A percentile compares a stretch with the other conserved stretches of the same genome.
Evolutionary conservation across 2,113 vertebrate genomes (phyloP).

Genomic region (Xiphophorus couchianus): DNA sequence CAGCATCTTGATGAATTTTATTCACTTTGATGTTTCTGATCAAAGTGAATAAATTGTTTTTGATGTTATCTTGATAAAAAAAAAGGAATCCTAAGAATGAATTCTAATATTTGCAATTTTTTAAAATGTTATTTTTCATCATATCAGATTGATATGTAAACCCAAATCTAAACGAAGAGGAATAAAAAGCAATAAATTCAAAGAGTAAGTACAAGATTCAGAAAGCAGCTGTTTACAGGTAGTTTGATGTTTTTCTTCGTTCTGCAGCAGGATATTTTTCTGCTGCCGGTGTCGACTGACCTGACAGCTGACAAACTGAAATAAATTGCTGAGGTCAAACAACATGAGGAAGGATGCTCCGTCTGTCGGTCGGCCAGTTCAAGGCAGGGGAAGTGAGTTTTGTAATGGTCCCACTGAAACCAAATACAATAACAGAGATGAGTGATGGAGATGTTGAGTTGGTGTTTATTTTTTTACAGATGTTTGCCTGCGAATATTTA

Average conservation of each 20-base stretch:
- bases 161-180: background rate
- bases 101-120: background rate
- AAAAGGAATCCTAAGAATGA: background rate
- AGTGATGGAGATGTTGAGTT: conserved; percentile 47
- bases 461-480: background rate
- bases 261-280: background rate
- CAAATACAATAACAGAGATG: conserved; percentile 44
- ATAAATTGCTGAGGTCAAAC: conserved; percentile 7
- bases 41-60: background rate
- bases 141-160: background rate
- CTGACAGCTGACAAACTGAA: conserved; percentile 11
- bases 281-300: conserved; percentile 36
- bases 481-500: conserved; percentile 3
- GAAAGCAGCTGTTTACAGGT: background rate
- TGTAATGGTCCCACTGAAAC: conserved; percentile 50
- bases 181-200: background rate
- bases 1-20: background rate
- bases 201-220: background rate
- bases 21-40: background rate
- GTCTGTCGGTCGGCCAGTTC: conserved; percentile 49
- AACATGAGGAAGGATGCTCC: conserved; percentile 39
- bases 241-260: background rate
- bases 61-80: background rate
- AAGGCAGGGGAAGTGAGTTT: conserved; percentile 46
- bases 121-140: background rate